A percentile compares a stretch with the other conserved stretches of the same genome.
phyloP scores from a whole-genome alignment of 2,113 vertebrate species.

The Bothrops jararaca region DNA sequence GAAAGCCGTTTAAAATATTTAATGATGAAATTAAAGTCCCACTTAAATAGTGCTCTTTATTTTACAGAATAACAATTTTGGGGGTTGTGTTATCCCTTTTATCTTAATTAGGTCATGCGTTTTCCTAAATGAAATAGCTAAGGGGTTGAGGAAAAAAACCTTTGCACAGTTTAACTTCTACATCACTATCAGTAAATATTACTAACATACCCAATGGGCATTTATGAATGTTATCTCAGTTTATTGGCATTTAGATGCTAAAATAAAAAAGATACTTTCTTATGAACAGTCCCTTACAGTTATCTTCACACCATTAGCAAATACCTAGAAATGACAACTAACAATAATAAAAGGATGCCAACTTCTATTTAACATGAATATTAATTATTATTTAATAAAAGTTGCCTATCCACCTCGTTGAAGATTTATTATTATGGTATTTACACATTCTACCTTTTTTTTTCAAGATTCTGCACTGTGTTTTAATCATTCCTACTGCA shows the following conservation, averaged over 20 bases:
- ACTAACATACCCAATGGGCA: conserved; percentile 38
- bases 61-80: conserved; percentile 56
- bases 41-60: conserved; percentile 53
- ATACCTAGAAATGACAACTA: not conserved
- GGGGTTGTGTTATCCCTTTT: conserved; percentile 50
- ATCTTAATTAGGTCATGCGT: conserved; percentile 61
- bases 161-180: conserved; percentile 20
- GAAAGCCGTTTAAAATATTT: conserved; percentile 60
- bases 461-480: not conserved
- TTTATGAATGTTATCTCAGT: not conserved
- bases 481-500: not conserved
- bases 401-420: not conserved
- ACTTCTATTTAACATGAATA: not conserved
- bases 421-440: not conserved
- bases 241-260: conserved; percentile 21
- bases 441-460: not conserved
- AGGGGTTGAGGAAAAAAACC: conserved; percentile 23
- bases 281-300: not conserved
- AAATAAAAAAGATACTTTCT: not conserved
- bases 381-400: not conserved
- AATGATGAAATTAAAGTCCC: conserved; percentile 60
- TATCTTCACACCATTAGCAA: accelerated
- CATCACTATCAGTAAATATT: conserved; percentile 36
- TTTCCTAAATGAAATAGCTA: conserved; percentile 44
- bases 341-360: not conserved